These are phyloP conservation scores for Pangasius mekongensis DNA, from an alignment of 2,797 vertebrate genomes.

Conservation along the genomic window DNA sequence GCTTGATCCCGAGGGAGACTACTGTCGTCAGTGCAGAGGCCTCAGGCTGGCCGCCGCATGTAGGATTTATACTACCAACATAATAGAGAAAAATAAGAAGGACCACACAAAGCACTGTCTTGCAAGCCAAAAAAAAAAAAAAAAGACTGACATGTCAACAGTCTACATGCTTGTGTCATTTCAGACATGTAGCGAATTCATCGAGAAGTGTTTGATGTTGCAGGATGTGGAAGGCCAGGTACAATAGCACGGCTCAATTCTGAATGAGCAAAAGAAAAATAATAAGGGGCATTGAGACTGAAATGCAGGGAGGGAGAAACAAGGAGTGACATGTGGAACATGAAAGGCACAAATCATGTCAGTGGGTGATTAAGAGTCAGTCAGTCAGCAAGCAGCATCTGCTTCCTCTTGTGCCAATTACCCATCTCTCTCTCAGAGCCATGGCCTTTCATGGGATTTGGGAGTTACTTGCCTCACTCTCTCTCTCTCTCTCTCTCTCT, in stretches of 20 bases:
- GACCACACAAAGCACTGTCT: neutral
- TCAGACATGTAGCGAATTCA: neutral
- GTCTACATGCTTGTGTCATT: neutral
- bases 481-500: neutral
- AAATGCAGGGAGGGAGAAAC: constrained; percentile 9
- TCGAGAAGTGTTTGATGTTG: neutral
- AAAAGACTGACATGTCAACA: neutral
- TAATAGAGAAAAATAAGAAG: neutral
- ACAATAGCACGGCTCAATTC: neutral
- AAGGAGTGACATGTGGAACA: constrained; percentile 16
- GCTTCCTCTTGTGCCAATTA: constrained; percentile 51
- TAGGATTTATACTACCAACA: neutral
- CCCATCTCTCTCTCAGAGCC: constrained; percentile 28
- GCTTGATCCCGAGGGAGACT: neutral
- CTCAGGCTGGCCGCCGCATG: neutral
- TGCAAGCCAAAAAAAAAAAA: neutral
- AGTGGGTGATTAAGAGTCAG: constrained; percentile 38
- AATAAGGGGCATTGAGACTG: constrained; percentile 8
- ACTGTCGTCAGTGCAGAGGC: neutral
- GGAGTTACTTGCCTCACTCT: neutral
- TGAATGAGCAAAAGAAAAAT: constrained; percentile 11
- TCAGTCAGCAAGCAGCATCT: constrained; percentile 48
- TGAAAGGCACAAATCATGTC: constrained; percentile 37
- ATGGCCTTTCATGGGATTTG: constrained; percentile 12
- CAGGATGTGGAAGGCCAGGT: neutral